A percentile compares a stretch with the other conserved stretches of the same genome.
phyloP scores from a whole-genome alignment of 1,140 invertebrate genomes.

The Diprion similis region DNA sequence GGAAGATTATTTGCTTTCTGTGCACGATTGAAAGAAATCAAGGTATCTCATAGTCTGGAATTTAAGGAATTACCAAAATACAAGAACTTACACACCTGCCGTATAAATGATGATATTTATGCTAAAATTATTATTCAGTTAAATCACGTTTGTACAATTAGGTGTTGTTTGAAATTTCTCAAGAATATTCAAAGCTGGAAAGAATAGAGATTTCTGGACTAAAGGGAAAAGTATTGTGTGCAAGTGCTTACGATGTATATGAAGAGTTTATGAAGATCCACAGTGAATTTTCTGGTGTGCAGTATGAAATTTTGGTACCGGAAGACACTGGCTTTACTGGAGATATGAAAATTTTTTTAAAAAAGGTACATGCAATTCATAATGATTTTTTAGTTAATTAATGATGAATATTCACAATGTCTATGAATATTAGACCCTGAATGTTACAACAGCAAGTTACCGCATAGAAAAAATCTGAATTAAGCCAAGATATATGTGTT shows the following conservation, averaged over 20 bases:
- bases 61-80: too few species aligned
- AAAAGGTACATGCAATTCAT: slow-evolving; percentile 28
- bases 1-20: slow-evolving; percentile 66
- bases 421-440: too few species aligned
- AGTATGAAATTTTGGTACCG: slow-evolving; percentile 74
- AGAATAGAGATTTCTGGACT: slow-evolving; percentile 85
- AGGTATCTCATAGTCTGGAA: slow-evolving; percentile 29
- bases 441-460: background rate
- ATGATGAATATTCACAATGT: too few species aligned
- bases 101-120: too few species aligned
- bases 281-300: slow-evolving; percentile 72
- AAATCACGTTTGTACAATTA: slow-evolving; percentile 39
- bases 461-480: too few species aligned
- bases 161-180: slow-evolving; percentile 73
- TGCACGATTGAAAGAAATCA: slow-evolving; percentile 58
- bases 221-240: slow-evolving; percentile 70
- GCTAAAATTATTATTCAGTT: too few species aligned
- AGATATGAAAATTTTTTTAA: slow-evolving; percentile 61
- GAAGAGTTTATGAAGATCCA: slow-evolving; percentile 78
- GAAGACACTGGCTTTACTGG: slow-evolving; percentile 67
- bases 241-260: slow-evolving; percentile 63
- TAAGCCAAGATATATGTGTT: too few species aligned
- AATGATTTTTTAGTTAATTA: too few species aligned
- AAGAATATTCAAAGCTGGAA: slow-evolving; percentile 87
- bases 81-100: too few species aligned